Conservation (phyloP, 2,113 vertebrate genomes). For the Tyrannus savana region DNA sequence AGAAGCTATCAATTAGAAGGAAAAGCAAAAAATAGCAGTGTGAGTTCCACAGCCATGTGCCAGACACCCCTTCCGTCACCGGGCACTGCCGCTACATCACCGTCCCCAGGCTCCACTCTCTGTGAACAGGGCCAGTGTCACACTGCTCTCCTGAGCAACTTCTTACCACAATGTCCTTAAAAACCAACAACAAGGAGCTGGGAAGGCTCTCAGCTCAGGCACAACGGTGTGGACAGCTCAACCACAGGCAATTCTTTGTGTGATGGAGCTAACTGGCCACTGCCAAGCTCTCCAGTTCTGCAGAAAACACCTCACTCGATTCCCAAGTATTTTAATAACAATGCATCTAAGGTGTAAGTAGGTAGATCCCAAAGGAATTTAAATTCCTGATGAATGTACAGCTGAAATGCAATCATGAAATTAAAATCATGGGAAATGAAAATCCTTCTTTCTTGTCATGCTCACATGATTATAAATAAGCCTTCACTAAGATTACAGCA, state of each 20-base stretch:
- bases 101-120: not conserved
- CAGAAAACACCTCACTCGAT: not conserved
- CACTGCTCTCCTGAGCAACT: not conserved
- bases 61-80: not conserved
- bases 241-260: not conserved
- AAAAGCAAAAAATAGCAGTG: not conserved
- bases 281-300: not conserved
- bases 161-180: not conserved
- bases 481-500: not conserved
- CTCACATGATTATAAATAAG: not conserved
- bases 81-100: not conserved
- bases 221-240: not conserved
- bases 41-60: not conserved
- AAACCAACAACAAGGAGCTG: not conserved
- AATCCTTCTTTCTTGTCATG: not conserved
- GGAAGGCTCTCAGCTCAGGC: not conserved
- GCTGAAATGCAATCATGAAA: not conserved
- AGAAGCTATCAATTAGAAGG: conserved; percentile 40
- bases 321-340: not conserved
- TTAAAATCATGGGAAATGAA: not conserved
- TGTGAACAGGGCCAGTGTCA: not conserved
- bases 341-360: not conserved
- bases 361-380: not conserved
- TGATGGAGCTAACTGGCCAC: not conserved
- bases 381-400: not conserved